phyloP scores from a whole-genome alignment of 2,113 vertebrate species.

The Tympanuchus pallidicinctus region DNA sequence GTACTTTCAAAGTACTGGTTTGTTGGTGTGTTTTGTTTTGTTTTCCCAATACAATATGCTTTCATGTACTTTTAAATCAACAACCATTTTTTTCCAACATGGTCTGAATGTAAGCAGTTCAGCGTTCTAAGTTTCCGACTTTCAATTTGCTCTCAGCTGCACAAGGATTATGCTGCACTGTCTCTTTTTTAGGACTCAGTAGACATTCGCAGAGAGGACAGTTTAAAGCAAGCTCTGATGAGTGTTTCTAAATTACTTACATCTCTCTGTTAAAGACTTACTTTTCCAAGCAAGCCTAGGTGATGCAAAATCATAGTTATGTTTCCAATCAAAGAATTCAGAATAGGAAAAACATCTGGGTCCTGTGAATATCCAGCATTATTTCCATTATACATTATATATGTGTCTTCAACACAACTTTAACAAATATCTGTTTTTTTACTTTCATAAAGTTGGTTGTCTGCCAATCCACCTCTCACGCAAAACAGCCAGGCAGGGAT shows the following conservation, averaged over 20 bases:
- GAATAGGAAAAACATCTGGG: neutral
- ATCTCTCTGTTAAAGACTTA: neutral
- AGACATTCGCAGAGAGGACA: neutral
- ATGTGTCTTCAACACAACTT: neutral
- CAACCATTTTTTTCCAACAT: fast-evolving
- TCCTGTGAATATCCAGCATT: neutral
- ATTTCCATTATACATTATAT: neutral
- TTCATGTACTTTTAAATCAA: neutral
- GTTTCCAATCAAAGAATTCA: slow-evolving; percentile 14
- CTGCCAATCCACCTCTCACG: neutral
- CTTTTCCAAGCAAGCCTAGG: neutral
- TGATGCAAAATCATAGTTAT: neutral
- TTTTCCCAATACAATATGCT: neutral
- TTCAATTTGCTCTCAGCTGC: neutral
- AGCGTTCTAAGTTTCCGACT: neutral
- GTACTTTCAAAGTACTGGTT: neutral
- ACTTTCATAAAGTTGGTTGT: neutral
- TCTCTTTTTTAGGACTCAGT: neutral
- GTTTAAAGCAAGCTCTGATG: neutral
- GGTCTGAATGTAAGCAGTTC: neutral
- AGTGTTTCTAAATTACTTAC: neutral
- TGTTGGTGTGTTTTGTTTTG: no score
- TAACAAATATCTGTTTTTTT: no score
- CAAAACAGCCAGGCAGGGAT: neutral
- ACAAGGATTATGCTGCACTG: neutral